Percentiles rank a stretch among this genome's conserved stretches.
Evolutionary conservation across 2,888 invertebrate genomes (phyloP).

Genomic region (Apodemia duryi): DNA sequence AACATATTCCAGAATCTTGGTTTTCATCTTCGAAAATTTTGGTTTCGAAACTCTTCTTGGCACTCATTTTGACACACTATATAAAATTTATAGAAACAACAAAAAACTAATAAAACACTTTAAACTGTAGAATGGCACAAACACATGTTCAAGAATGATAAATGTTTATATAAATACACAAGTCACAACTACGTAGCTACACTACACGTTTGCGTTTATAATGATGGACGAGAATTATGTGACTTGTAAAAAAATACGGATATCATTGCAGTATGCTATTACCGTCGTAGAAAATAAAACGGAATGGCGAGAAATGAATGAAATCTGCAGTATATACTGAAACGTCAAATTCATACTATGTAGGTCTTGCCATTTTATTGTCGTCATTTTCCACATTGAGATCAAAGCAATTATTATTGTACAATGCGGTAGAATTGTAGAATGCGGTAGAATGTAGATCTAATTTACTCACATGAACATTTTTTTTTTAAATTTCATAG

Average conservation of each 20-base stretch:
- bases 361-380: too few relatives aligned
- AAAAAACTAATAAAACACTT: slow-evolving; percentile 29
- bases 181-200: slow-evolving; percentile 37
- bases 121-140: slow-evolving; percentile 39
- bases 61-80: slow-evolving; percentile 61
- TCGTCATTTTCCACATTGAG: too few relatives aligned
- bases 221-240: slow-evolving; percentile 36
- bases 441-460: neutral
- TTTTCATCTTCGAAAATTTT: slow-evolving; percentile 54
- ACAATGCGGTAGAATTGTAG: too few relatives aligned
- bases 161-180: slow-evolving; percentile 24
- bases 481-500: too few relatives aligned
- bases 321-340: slow-evolving; percentile 6
- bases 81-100: slow-evolving; percentile 28
- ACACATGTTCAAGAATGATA: slow-evolving; percentile 45
- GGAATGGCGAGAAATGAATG: slow-evolving; percentile 23
- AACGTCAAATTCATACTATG: neutral
- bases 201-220: slow-evolving; percentile 45
- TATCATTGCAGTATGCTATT: neutral
- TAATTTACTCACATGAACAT: neutral
- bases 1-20: slow-evolving; percentile 62
- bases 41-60: slow-evolving; percentile 54
- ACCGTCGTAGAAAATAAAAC: too few relatives aligned
- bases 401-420: neutral
- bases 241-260: too few relatives aligned